Conservation (phyloP, 1,140 invertebrate genomes). For the Penaeus indicus region DNA sequence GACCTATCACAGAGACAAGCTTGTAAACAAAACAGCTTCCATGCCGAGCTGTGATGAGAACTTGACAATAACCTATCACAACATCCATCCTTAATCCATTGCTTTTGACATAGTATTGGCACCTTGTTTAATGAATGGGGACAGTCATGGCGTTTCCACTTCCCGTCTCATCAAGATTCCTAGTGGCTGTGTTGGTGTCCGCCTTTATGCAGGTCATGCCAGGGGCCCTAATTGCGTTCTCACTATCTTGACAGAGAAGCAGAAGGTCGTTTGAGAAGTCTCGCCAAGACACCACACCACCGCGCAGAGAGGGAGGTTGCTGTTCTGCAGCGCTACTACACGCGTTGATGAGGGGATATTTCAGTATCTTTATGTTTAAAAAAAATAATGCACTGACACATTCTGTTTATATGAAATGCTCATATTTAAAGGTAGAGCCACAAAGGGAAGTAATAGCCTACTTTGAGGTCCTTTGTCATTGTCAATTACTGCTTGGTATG, state of each 20-base stretch:
- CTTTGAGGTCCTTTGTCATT: no score
- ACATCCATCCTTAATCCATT: constrained; percentile 52
- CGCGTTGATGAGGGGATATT: neutral
- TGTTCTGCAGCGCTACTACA: neutral
- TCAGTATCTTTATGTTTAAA: neutral
- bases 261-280: constrained; percentile 47
- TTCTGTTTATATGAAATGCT: no score
- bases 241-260: constrained; percentile 50
- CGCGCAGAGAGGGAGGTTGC: constrained; percentile 57
- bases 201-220: constrained; percentile 15
- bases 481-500: no score
- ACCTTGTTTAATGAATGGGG: constrained; percentile 43
- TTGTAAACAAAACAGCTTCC: constrained; percentile 37
- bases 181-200: constrained; percentile 46
- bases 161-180: constrained; percentile 42
- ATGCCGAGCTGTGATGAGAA: constrained; percentile 36
- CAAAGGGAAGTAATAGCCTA: no score
- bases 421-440: no score
- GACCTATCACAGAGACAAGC: constrained; percentile 37
- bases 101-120: constrained; percentile 43
- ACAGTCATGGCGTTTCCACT: constrained; percentile 49
- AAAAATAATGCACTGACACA: neutral
- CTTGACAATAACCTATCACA: constrained; percentile 15
- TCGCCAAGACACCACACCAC: constrained; percentile 49
- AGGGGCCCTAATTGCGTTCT: constrained; percentile 24